Evolutionary conservation across 2,113 vertebrate genomes (phyloP), one percentile per base, ranked within the genome.

Genomic region (Myotis lucifugus): DNA sequence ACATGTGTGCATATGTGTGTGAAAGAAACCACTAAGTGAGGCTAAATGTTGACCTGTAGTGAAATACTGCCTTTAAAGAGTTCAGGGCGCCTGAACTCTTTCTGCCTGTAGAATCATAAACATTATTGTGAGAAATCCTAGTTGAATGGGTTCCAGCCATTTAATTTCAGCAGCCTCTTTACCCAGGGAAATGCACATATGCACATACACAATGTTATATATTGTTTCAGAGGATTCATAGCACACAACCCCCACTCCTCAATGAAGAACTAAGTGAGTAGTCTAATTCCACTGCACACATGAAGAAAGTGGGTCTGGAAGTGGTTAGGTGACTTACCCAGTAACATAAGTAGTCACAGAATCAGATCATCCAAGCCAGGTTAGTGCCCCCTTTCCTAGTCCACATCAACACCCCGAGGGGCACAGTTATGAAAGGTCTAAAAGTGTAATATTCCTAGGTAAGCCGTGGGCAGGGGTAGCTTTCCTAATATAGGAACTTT

Each of bases 51-150:
- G 8, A 6, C 13, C 46, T 29, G 10, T 4, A 19, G 50, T 9
- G 50, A 46, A 13, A 3, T 5, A 0, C 2, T 25, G 66, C 40
- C 48, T 56, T 21, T 19, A 9, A 21, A 32, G 21, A n/a, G n/a
- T n/a, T n/a, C n/a, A 37, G 50, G 46, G 37, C 18, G 50, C 0
- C 67, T 34, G 74, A 37, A 2, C 73, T 11, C 23, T 29, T 21
- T 1, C 32, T 72, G 42, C 61, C 56, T 1, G 0, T 1, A 6
- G 48, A 0, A 1, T 17, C 29, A 1, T 0, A 9, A 1, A 2
- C 1, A 12, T 21, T 2, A 15, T 13, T 8, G 52, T 46, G 21
- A 37, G 7, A 2, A 76, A 32, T 50, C 27, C 46, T 18, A 50
- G 46, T 19, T 32, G 19, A 17, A 17, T 61, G n/a, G 17, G 37